Evolutionary conservation across 2,113 vertebrate genomes (phyloP).

Genomic region (Marmota monax): DNA sequence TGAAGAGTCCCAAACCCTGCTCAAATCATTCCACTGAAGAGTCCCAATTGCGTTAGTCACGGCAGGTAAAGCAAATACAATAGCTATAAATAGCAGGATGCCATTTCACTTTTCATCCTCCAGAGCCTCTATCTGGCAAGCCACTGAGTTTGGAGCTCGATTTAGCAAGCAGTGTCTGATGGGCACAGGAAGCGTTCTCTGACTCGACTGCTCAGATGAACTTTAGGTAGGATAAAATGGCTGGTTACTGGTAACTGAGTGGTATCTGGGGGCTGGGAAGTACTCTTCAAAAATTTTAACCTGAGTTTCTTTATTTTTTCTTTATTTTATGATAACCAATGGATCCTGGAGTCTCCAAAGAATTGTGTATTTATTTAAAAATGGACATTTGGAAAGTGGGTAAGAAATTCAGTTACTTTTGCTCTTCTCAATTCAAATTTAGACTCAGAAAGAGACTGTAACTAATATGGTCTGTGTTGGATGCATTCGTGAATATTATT

Average conservation of each 20-base stretch:
- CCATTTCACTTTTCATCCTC: neutral
- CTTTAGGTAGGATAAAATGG: neutral
- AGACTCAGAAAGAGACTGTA: neutral
- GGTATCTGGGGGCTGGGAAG: neutral
- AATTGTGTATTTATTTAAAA: neutral
- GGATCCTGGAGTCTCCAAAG: neutral
- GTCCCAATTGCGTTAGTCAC: neutral
- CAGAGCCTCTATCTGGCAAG: slow-evolving; percentile 46
- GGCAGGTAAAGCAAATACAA: slow-evolving; percentile 38
- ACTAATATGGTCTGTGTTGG: neutral
- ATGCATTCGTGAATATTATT: neutral
- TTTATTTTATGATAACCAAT: neutral
- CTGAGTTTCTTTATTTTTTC: neutral
- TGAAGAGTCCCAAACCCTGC: neutral
- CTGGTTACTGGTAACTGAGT: neutral
- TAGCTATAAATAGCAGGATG: slow-evolving; percentile 17
- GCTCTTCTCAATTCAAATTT: neutral
- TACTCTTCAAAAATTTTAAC: neutral
- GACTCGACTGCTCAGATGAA: neutral
- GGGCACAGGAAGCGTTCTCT: slow-evolving; percentile 1
- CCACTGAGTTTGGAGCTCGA: neutral
- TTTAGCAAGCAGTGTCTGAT: slow-evolving; percentile 14
- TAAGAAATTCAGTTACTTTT: neutral
- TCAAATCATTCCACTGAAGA: neutral
- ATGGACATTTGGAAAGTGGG: neutral